Conservation (phyloP, 1,140 invertebrate genomes). For the Camponotus floridanus region DNA sequence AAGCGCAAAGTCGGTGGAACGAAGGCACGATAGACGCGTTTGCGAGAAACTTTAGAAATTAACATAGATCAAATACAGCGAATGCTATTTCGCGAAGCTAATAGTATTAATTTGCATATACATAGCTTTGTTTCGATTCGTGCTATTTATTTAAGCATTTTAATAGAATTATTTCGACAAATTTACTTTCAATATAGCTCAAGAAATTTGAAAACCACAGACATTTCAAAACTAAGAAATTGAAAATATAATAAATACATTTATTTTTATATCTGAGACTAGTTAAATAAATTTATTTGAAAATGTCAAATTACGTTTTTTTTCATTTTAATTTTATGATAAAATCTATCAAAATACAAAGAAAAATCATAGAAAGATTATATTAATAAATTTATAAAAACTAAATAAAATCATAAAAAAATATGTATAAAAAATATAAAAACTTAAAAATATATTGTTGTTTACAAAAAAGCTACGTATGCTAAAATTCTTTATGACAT, state of each 20-base stretch:
- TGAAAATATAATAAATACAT: neutral
- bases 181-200: neutral
- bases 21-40: slow-evolving; percentile 17
- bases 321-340: too few species aligned
- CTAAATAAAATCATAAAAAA: neutral
- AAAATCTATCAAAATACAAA: too few species aligned
- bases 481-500: neutral
- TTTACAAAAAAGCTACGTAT: neutral
- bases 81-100: slow-evolving; percentile 23
- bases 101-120: slow-evolving; percentile 8
- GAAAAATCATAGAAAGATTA: neutral
- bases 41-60: slow-evolving; percentile 30
- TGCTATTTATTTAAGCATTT: neutral
- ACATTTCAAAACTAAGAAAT: neutral
- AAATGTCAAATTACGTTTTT: too few species aligned
- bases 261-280: neutral
- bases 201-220: too few species aligned
- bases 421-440: neutral
- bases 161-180: neutral
- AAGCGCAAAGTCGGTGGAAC: slow-evolving; percentile 29
- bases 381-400: neutral
- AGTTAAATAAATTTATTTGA: neutral
- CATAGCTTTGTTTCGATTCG: slow-evolving; percentile 5
- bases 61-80: slow-evolving; percentile 28
- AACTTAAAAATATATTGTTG: neutral